Conservation (phyloP, 2,113 vertebrate genomes). For the Okapia johnstoni region DNA sequence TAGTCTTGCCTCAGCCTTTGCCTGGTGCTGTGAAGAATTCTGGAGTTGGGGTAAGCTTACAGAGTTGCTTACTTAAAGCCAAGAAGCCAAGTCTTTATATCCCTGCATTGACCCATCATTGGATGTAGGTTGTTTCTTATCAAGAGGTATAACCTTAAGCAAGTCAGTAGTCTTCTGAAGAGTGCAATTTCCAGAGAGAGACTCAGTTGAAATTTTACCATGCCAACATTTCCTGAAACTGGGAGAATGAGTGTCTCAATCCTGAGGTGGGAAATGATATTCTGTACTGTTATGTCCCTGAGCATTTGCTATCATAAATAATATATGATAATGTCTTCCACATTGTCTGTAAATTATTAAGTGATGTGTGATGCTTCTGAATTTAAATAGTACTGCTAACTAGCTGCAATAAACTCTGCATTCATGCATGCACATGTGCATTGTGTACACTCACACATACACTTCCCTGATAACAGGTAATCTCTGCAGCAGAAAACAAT, state of each 20-base stretch:
- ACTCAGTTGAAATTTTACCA: neutral
- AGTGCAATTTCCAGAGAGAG: neutral
- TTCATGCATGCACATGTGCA: accelerated
- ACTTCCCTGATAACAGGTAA: neutral
- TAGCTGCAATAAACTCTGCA: neutral
- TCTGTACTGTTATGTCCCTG: neutral
- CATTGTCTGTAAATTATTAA: constrained; percentile 56
- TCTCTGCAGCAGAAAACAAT: neutral
- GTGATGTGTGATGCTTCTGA: neutral
- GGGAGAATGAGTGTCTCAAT: neutral
- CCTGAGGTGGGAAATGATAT: neutral
- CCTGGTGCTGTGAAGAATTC: neutral
- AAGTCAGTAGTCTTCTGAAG: neutral
- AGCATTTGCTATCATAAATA: constrained; percentile 52
- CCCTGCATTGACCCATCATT: neutral
- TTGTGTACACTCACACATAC: accelerated
- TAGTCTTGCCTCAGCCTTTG: too few species aligned
- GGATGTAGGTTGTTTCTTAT: neutral
- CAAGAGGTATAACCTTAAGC: neutral
- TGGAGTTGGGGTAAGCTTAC: neutral
- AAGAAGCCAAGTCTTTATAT: neutral
- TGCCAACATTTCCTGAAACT: neutral
- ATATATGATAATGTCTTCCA: constrained; percentile 13
- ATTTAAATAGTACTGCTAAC: constrained; percentile 25
- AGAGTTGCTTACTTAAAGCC: neutral